phyloP scores from a whole-genome alignment of 2,888 invertebrate species.

The Neoascia interrupta region DNA sequence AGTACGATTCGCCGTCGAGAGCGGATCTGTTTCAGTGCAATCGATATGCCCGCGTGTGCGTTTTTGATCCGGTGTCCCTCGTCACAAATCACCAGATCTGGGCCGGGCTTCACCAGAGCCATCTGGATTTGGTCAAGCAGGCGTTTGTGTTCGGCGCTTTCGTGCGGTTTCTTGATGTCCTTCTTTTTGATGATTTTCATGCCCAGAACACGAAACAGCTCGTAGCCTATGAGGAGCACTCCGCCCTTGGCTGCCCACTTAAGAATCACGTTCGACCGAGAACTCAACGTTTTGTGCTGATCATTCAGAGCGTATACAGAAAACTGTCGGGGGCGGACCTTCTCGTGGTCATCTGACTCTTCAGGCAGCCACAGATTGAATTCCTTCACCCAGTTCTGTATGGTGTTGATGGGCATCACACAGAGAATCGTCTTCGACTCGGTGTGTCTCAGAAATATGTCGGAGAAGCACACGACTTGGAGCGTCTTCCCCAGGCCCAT shows the following conservation, averaged over 20 bases:
- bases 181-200: constrained; percentile 85
- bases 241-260: constrained; percentile 95
- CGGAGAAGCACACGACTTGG: constrained; percentile 96
- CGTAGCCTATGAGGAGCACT: constrained; percentile 97
- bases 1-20: constrained; percentile 96
- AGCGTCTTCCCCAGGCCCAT: constrained; percentile 99
- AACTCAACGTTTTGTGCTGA: constrained; percentile 93
- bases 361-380: constrained; percentile 98
- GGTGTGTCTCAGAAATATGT: constrained; percentile 95
- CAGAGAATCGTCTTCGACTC: constrained; percentile 93
- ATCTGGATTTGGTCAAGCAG: constrained; percentile 91
- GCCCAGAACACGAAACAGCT: constrained; percentile 94
- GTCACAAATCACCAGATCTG: constrained; percentile 96
- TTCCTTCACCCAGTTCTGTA: constrained; percentile 98
- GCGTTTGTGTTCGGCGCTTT: constrained; percentile 82
- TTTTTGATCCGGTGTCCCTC: constrained; percentile 99
- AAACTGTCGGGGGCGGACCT: constrained; percentile 90
- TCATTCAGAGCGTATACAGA: constrained; percentile 95
- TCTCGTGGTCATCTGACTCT: constrained; percentile 83
- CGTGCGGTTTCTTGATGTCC: constrained; percentile 79
- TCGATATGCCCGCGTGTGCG: constrained; percentile 97
- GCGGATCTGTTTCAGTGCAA: constrained; percentile 95
- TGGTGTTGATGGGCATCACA: constrained; percentile 98
- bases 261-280: constrained; percentile 91
- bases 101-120: constrained; percentile 93